A percentile compares a stretch with the other conserved stretches of the same genome.
These are phyloP conservation scores for Mya arenaria DNA, from an alignment of 1,140 invertebrate species.

Conservation along the genomic window DNA sequence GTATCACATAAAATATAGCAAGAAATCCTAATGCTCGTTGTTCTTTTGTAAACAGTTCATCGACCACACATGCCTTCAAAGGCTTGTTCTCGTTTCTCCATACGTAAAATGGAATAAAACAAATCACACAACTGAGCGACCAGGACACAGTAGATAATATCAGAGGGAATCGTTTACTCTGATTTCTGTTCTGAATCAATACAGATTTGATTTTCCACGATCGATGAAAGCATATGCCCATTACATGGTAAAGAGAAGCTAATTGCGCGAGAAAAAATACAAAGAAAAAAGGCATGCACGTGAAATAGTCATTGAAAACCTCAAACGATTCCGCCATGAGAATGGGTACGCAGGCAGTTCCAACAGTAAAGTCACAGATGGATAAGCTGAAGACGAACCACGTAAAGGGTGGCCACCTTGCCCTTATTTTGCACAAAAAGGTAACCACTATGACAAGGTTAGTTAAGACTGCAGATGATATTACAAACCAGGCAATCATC, in stretches of 20 bases:
- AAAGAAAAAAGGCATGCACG: neutral
- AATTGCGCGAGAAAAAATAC: neutral
- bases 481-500: too few relatives aligned
- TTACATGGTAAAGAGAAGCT: conserved; percentile 3
- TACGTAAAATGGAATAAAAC: neutral
- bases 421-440: too few relatives aligned
- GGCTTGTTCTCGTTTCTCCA: neutral
- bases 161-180: neutral
- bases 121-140: neutral
- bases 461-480: too few relatives aligned
- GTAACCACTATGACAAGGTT: too few relatives aligned
- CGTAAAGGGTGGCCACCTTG: neutral
- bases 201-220: neutral
- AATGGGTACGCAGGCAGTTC: neutral
- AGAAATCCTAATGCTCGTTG: neutral
- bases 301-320: neutral
- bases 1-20: neutral
- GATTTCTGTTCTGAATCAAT: neutral
- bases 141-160: neutral
- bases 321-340: neutral
- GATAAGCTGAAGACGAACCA: neutral
- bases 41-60: neutral
- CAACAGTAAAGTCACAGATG: neutral
- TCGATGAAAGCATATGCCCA: neutral
- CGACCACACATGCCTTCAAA: neutral